A percentile compares a stretch with the other conserved stretches of the same genome.
Evolutionary conservation across 2,888 invertebrate species (phyloP).

Genomic region (Lasiommata megera): DNA sequence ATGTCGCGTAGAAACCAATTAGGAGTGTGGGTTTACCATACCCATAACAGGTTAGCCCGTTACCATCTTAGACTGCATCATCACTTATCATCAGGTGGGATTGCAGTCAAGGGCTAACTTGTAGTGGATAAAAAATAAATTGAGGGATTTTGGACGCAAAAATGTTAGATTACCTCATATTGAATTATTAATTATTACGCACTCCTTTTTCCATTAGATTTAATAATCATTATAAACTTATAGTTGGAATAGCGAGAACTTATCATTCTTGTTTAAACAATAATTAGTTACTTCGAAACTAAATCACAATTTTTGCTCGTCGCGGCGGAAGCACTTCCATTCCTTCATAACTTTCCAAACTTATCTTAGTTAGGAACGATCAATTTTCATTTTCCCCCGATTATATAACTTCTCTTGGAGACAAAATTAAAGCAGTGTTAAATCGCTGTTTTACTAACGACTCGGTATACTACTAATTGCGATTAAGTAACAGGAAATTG

Average conservation of each 20-base stretch:
- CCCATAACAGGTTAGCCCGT: too few species aligned
- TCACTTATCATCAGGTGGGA: too few species aligned
- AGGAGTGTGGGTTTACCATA: too few species aligned
- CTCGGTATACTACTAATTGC: slow-evolving; percentile 18
- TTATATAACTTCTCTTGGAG: slow-evolving; percentile 57
- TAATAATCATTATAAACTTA: background rate
- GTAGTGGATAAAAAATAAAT: too few species aligned
- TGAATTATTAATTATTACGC: too few species aligned
- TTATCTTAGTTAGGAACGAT: slow-evolving; percentile 75
- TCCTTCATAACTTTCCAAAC: slow-evolving; percentile 73
- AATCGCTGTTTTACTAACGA: slow-evolving; percentile 29
- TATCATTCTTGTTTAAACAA: slow-evolving; percentile 55
- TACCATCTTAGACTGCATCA: too few species aligned
- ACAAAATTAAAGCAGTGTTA: slow-evolving; percentile 47
- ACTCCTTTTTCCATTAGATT: too few species aligned
- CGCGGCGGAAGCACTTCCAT: slow-evolving; percentile 56
- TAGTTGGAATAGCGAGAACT: background rate
- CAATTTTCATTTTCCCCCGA: slow-evolving; percentile 76
- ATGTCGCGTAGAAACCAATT: too few species aligned
- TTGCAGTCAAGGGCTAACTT: too few species aligned
- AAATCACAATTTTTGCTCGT: slow-evolving; percentile 60
- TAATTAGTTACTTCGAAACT: slow-evolving; percentile 57
- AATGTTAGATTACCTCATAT: too few species aligned
- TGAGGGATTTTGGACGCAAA: too few species aligned
- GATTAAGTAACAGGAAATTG: slow-evolving; percentile 6